Conservation (phyloP, 2,113 vertebrate species). For the Sinocyclocheilus grahami region DNA sequence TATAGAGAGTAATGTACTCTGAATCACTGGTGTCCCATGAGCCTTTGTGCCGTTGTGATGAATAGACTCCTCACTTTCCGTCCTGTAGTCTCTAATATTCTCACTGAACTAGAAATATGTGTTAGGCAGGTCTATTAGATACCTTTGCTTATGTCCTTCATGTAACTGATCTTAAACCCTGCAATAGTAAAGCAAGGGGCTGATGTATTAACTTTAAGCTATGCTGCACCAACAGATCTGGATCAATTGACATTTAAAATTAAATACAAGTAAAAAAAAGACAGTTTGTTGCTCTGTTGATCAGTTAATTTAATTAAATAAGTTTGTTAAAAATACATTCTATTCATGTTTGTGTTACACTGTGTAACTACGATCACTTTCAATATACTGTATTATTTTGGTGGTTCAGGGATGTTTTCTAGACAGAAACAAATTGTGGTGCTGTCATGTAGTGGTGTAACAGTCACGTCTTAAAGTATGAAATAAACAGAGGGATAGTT, state of each 20-base stretch:
- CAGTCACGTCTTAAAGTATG: neutral
- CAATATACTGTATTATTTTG: neutral
- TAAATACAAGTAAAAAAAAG: slow-evolving; percentile 55
- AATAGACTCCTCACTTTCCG: slow-evolving; percentile 31
- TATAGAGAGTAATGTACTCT: slow-evolving; percentile 6
- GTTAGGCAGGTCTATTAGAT: slow-evolving; percentile 39
- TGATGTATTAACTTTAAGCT: slow-evolving; percentile 71
- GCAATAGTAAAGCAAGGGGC: slow-evolving; percentile 62
- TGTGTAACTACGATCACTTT: neutral
- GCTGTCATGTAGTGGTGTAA: neutral
- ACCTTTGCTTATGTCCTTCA: slow-evolving; percentile 43
- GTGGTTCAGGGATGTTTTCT: no score
- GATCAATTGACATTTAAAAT: slow-evolving; percentile 53
- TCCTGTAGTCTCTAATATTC: slow-evolving; percentile 1
- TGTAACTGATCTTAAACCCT: slow-evolving; percentile 60
- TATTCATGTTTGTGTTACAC: neutral
- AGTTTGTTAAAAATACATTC: neutral
- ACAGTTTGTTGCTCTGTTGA: slow-evolving; percentile 34
- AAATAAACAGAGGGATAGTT: neutral
- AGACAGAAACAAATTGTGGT: neutral
- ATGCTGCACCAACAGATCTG: slow-evolving; percentile 48
- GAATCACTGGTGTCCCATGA: slow-evolving; percentile 22
- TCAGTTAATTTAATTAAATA: slow-evolving; percentile 46
- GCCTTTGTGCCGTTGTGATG: slow-evolving; percentile 21
- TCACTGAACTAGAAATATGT: slow-evolving; percentile 39